Conservation (phyloP, 2,797 vertebrate genomes). For the Nyctalus aviator region DNA sequence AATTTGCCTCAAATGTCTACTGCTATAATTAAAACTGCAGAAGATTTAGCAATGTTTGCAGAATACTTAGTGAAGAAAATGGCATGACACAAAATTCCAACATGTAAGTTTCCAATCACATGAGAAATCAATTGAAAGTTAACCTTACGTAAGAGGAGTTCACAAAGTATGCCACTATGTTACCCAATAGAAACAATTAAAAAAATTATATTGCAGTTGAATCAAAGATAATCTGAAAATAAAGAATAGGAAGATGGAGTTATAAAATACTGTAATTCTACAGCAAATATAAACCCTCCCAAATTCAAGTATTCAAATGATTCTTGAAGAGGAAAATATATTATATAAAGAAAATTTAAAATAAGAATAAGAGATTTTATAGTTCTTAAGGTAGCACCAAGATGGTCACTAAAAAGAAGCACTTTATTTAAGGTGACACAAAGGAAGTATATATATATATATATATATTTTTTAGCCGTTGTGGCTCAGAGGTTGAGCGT, state of each 20-base stretch:
- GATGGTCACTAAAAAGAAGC: not conserved
- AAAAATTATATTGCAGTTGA: not conserved
- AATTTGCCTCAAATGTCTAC: not conserved
- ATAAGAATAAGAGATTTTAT: not conserved
- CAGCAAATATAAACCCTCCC: not conserved
- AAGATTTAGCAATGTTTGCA: not conserved
- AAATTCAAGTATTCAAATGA: not conserved
- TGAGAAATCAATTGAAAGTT: not conserved
- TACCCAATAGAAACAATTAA: not conserved
- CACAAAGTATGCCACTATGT: not conserved
- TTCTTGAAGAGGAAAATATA: not conserved
- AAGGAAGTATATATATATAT: too few relatives aligned
- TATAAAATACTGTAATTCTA: not conserved
- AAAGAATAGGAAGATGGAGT: too few relatives aligned
- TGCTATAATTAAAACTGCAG: not conserved
- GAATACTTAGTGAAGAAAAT: slow-evolving; percentile 8
- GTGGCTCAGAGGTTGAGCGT: too few relatives aligned
- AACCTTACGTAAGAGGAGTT: not conserved
- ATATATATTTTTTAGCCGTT: too few relatives aligned
- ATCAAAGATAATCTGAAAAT: not conserved
- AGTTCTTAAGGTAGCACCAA: not conserved
- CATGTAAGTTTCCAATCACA: not conserved
- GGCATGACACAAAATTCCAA: not conserved
- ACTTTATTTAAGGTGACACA: too few relatives aligned
- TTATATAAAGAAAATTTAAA: not conserved